A percentile compares a stretch with the other conserved stretches of the same genome.
phyloP scores from a whole-genome alignment of 92 coral and sea anemone species.

The Montipora capitata region DNA sequence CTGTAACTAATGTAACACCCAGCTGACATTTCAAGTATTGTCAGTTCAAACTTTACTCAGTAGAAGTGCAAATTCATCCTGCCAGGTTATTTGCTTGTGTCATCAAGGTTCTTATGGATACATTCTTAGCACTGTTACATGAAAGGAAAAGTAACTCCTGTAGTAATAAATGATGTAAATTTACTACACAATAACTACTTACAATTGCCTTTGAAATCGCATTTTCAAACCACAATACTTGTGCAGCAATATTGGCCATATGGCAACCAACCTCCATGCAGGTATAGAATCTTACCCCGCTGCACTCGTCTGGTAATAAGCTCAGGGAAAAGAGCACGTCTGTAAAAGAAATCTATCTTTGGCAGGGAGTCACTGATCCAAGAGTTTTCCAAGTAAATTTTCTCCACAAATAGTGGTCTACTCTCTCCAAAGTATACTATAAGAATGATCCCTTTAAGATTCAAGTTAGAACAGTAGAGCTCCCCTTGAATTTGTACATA shows the following conservation, averaged over 20 bases:
- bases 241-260: too few relatives aligned
- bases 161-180: conserved; percentile 16
- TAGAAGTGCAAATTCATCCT: conserved; percentile 44
- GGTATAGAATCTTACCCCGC: too few relatives aligned
- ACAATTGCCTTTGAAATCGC: too few relatives aligned
- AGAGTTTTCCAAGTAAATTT: too few relatives aligned
- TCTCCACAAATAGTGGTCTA: too few relatives aligned
- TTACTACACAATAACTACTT: neutral
- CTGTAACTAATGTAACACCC: too few relatives aligned
- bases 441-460: conserved; percentile 27
- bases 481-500: conserved; percentile 28
- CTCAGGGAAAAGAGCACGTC: too few relatives aligned
- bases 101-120: conserved; percentile 15
- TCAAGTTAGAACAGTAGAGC: conserved; percentile 9
- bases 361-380: too few relatives aligned
- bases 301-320: too few relatives aligned
- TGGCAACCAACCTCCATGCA: too few relatives aligned
- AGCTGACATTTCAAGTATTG: neutral
- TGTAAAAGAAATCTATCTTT: too few relatives aligned
- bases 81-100: conserved; percentile 12
- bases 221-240: too few relatives aligned
- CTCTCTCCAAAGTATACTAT: conserved; percentile 1
- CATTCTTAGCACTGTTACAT: conserved; percentile 29
- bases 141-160: conserved; percentile 14
- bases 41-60: conserved; percentile 16